Base-by-base conservation (phyloP, 2,888 invertebrate genomes). In the Metopia argyrocephala region DNA sequence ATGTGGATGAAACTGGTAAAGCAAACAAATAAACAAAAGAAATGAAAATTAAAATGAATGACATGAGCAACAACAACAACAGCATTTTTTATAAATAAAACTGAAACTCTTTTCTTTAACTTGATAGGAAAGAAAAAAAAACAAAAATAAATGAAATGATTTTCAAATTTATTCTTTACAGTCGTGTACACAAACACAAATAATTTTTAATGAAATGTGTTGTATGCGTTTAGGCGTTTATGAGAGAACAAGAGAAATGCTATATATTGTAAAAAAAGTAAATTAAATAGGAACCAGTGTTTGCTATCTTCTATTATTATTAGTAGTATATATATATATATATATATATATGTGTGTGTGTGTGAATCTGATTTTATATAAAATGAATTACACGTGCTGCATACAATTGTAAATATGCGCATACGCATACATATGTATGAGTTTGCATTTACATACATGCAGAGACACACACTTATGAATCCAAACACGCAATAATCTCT, bases 331-430 rank as follows among this genome's bases (percentile, higher is more conserved):
- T n/a, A n/a, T n/a, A 56, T 27, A n/a, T 5, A 56, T 25, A 21
- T n/a, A 23, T 4, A 9, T 38, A 38, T 28, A 15, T 21, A 9
- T 38, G 7, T 9, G 1, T 28, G n/a, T 28, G 12, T 57, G 57
- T 59, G 21, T 38, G 57, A 15, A n/a, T 28, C 18, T 52, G 3
- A 12, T 0, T 3, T 18, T 15, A 45, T 18, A 23, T 18, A 61
- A 52, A 52, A 52, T 50, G 20, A 76, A 65, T 31, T 61, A 56
- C 79, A 79, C 79, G 79, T 79, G 79, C 54, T 65, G 28, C n/a
- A 59, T 20, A 54, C 57, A 25, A 38, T 12, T 54, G 21, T 45
- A 75, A 70, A 27, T 25, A 31, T 75, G 69, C 69, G 69, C 79
- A 75, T 70, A 75, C 79, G 62, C 73, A 68, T 31, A 62, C 66